These are phyloP conservation scores for Cygnus atratus DNA, from an alignment of 2,113 vertebrate genomes.

Conservation along the genomic window DNA sequence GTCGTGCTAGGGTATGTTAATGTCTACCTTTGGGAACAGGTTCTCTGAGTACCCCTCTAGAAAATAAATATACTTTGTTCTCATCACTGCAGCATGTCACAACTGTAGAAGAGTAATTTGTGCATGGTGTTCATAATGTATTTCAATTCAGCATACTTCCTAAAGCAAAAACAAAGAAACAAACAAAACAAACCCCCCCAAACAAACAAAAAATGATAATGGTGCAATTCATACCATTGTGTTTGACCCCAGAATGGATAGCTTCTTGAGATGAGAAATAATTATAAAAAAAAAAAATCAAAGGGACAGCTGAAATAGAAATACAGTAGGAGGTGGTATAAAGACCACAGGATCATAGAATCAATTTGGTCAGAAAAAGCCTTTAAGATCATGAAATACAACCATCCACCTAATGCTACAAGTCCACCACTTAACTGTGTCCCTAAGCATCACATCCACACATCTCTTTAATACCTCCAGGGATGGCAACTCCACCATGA, in stretches of 20 bases:
- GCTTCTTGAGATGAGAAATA: background rate
- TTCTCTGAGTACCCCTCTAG: background rate
- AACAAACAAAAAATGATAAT: background rate
- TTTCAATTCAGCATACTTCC: background rate
- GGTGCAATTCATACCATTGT: background rate
- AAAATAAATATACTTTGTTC: background rate
- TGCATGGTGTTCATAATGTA: background rate
- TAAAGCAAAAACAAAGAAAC: background rate
- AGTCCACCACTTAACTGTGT: too few species aligned
- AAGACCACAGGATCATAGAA: background rate
- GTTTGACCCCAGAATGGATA: background rate
- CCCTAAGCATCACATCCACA: too few species aligned
- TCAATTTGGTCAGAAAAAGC: too few species aligned
- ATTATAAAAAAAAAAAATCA: background rate
- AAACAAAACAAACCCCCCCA: too few species aligned
- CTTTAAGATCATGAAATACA: too few species aligned
- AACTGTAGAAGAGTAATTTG: background rate
- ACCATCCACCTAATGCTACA: too few species aligned
- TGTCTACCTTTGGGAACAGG: accelerated
- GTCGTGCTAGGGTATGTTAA: background rate
- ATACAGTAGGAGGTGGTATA: background rate
- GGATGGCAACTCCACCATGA: too few species aligned
- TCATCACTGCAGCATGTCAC: background rate
- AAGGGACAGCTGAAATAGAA: background rate
- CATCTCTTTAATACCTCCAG: too few species aligned